Evolutionary conservation across 2,797 vertebrate genomes (phyloP).

Genomic region (Rhynchotus rufescens): DNA sequence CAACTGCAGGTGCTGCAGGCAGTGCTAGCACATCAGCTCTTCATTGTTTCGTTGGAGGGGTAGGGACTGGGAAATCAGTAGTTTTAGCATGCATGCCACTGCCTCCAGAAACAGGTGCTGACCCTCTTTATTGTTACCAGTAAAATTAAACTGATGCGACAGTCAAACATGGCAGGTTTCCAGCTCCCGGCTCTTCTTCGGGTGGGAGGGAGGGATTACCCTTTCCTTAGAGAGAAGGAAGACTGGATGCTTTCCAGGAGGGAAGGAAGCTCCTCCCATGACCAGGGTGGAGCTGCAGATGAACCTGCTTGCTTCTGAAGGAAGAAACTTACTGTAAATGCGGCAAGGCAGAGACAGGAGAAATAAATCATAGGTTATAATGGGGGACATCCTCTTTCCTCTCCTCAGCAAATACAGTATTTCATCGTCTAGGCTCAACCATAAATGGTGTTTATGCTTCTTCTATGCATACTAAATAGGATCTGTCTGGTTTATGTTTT

Average conservation of each 20-base stretch:
- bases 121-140: conserved; percentile 37
- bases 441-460: conserved; percentile 11
- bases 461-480: conserved; percentile 32
- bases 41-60: neutral
- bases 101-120: conserved; percentile 21
- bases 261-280: conserved; percentile 35
- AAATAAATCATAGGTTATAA: conserved; percentile 42
- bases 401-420: conserved; percentile 7
- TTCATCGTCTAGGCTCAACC: neutral
- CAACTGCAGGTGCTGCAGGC: neutral
- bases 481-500: neutral
- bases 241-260: conserved; percentile 60
- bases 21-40: neutral
- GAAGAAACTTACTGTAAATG: conserved; percentile 8
- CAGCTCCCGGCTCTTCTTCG: conserved; percentile 32
- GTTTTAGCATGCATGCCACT: conserved; percentile 22
- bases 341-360: neutral
- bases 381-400: conserved; percentile 9
- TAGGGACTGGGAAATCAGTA: conserved; percentile 11
- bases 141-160: conserved; percentile 55
- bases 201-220: neutral
- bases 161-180: conserved; percentile 56
- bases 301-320: conserved; percentile 11
- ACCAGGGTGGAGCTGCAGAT: conserved; percentile 8
- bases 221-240: conserved; percentile 45